phyloP scores from a whole-genome alignment of 2,888 invertebrate genomes.

The Habrosyne pyritoides region DNA sequence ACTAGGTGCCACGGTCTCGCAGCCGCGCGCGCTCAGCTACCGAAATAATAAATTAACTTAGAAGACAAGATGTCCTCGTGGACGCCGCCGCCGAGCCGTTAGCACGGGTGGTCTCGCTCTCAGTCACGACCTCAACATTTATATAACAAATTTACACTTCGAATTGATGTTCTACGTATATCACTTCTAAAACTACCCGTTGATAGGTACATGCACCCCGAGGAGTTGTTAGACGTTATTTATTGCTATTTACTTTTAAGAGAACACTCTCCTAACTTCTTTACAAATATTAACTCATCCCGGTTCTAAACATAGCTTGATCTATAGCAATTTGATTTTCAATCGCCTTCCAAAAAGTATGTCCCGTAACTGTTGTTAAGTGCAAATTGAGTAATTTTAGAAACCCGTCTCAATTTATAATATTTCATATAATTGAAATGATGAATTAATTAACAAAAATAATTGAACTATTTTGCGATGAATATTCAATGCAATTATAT shows the following conservation, averaged over 20 bases:
- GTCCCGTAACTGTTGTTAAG: too few relatives aligned
- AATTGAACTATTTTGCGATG: not conserved
- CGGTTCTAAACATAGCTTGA: too few relatives aligned
- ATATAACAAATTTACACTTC: conserved; percentile 53
- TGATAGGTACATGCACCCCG: conserved; percentile 17
- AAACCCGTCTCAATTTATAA: not conserved
- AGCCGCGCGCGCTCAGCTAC: conserved; percentile 60
- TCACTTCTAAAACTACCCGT: conserved; percentile 19
- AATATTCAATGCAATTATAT: conserved; percentile 5
- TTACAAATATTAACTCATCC: too few relatives aligned
- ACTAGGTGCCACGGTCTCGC: conserved; percentile 48
- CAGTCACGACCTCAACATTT: conserved; percentile 38
- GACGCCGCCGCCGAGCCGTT: conserved; percentile 53
- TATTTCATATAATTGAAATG: not conserved
- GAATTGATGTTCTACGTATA: conserved; percentile 35
- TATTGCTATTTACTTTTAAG: not conserved
- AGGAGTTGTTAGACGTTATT: not conserved
- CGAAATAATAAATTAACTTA: conserved; percentile 80
- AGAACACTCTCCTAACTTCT: too few relatives aligned
- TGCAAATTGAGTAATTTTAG: not conserved
- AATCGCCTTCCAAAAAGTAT: too few relatives aligned
- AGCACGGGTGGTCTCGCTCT: conserved; percentile 70
- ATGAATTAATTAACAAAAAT: not conserved
- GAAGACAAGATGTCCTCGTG: conserved; percentile 70
- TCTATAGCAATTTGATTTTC: too few relatives aligned